Evolutionary conservation across 2,113 vertebrate species (phyloP).

Genomic region (Upupa epops): DNA sequence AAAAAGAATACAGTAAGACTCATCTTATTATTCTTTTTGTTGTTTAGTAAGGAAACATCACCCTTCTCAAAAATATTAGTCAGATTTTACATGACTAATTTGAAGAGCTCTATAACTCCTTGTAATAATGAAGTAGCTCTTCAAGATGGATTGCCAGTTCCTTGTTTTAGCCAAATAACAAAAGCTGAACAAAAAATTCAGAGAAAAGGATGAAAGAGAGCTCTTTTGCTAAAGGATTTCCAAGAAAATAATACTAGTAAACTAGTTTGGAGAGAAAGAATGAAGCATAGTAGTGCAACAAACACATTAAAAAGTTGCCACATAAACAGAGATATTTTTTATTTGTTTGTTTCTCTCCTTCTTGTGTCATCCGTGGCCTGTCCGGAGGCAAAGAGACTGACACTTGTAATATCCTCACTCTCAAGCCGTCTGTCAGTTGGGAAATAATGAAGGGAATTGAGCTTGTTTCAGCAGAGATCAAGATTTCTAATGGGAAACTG

Average conservation of each 20-base stretch:
- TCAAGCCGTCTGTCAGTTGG: conserved; percentile 35
- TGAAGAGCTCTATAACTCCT: not conserved
- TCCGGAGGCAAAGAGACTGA: conserved; percentile 56
- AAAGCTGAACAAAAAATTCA: not conserved
- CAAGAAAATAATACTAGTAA: not conserved
- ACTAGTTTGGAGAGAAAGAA: conserved; percentile 8
- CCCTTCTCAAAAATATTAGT: not conserved
- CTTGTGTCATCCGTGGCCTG: not conserved
- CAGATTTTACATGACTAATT: not conserved
- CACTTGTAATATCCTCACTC: conserved; percentile 60
- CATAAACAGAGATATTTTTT: conserved; percentile 36
- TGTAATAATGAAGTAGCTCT: not conserved
- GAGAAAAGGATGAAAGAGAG: not conserved
- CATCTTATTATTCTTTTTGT: not conserved
- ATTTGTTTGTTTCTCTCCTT: conserved; percentile 4
- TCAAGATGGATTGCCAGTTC: not conserved
- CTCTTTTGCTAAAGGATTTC: not conserved
- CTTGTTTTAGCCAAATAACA: not conserved
- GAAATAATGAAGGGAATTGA: conserved; percentile 56
- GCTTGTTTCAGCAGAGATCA: conserved; percentile 59
- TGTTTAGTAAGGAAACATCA: not conserved
- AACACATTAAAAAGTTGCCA: conserved; percentile 32
- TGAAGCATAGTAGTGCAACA: not conserved
- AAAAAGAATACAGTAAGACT: not conserved
- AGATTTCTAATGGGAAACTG: conserved; percentile 48